These are phyloP conservation scores for Eulimnadia texana DNA, from an alignment of 1,140 invertebrate genomes.

Conservation along the genomic window DNA sequence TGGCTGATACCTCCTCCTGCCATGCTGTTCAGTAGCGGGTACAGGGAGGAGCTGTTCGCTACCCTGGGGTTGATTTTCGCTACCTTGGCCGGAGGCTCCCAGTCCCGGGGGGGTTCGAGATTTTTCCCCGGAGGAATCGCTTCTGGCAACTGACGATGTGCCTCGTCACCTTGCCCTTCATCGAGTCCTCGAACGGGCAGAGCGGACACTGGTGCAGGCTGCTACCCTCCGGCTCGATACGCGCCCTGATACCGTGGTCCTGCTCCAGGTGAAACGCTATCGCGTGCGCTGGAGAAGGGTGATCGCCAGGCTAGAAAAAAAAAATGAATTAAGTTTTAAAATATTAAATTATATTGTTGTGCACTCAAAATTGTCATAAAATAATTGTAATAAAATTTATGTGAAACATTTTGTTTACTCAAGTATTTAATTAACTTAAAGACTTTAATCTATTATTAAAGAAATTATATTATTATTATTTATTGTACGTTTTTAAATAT, in stretches of 20 bases:
- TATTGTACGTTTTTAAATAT: too few species aligned
- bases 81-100: constrained; percentile 85
- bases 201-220: constrained; percentile 80
- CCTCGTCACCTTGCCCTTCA: constrained; percentile 77
- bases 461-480: too few species aligned
- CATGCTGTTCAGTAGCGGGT: not conserved
- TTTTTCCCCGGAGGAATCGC: constrained; percentile 78
- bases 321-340: too few species aligned
- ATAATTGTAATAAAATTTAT: too few species aligned
- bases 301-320: constrained; percentile 67
- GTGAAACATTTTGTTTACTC: too few species aligned
- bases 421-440: too few species aligned
- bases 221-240: constrained; percentile 65
- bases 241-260: constrained; percentile 65
- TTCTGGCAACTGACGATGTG: constrained; percentile 79
- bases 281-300: constrained; percentile 70
- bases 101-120: constrained; percentile 65
- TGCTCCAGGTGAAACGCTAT: constrained; percentile 73
- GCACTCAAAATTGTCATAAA: too few species aligned
- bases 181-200: constrained; percentile 87
- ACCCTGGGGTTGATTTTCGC: constrained; percentile 43
- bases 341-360: too few species aligned
- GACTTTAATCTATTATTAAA: too few species aligned
- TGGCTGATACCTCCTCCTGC: too few species aligned
- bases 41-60: not conserved